These are phyloP conservation scores for Puntigrus tetrazona DNA, from an alignment of 2,113 vertebrate genomes.

Conservation along the genomic window DNA sequence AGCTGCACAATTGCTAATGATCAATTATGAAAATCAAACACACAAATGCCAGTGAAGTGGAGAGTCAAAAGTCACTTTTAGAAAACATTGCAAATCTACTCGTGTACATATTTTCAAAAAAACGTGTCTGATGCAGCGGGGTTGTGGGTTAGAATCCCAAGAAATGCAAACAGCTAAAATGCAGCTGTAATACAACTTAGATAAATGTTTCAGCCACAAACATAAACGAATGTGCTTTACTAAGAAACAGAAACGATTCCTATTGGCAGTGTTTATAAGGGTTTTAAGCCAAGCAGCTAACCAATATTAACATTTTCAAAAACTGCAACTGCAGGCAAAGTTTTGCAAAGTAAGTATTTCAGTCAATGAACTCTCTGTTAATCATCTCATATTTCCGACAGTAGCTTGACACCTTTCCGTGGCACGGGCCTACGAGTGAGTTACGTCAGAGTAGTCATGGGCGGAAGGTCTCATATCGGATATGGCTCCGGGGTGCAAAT, in stretches of 20 bases:
- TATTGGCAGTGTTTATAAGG: neutral
- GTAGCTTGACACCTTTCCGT: conserved; percentile 16
- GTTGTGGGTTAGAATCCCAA: neutral
- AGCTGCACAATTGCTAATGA: conserved; percentile 14
- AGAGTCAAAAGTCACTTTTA: neutral
- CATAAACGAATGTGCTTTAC: neutral
- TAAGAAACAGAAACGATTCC: neutral
- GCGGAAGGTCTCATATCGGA: conserved; percentile 31
- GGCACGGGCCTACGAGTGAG: conserved; percentile 9
- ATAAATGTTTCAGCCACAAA: neutral
- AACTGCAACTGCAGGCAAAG: neutral
- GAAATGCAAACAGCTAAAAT: neutral
- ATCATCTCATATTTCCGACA: conserved; percentile 7
- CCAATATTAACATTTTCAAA: neutral
- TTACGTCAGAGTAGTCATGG: conserved; percentile 32
- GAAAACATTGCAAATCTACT: neutral
- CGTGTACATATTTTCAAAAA: neutral
- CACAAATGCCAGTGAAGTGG: neutral
- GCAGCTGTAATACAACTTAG: neutral
- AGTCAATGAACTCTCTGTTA: conserved; percentile 26
- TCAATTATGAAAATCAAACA: conserved; percentile 24
- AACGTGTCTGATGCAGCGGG: neutral
- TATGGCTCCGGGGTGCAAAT: conserved; percentile 50
- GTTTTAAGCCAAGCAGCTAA: neutral
- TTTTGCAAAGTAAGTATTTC: conserved; percentile 12